These are phyloP conservation scores for Drosophila tanythrix DNA, from an alignment of 2,888 invertebrate genomes.

Conservation along the genomic window DNA sequence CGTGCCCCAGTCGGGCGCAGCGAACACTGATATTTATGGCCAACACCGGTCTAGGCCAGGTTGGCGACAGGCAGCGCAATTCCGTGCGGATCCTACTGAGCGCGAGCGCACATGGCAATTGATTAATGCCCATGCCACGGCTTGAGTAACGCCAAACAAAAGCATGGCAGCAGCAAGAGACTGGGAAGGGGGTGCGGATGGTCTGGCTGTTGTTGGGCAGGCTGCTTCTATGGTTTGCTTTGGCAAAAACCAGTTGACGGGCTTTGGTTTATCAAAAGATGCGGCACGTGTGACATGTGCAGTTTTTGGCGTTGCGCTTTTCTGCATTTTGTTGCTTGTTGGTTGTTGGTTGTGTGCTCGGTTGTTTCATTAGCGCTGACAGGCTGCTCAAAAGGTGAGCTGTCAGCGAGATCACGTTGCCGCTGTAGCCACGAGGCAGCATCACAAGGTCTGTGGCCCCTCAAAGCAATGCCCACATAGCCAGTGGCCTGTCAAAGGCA, in stretches of 20 bases:
- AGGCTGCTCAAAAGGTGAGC: constrained; percentile 63
- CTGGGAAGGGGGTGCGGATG: neutral
- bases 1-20: constrained; percentile 13
- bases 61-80: constrained; percentile 8
- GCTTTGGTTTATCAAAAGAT: constrained; percentile 46
- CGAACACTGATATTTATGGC: constrained; percentile 59
- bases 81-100: constrained; percentile 39
- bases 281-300: constrained; percentile 63
- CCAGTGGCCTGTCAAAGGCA: constrained; percentile 37
- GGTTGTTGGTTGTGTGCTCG: constrained; percentile 14
- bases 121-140: constrained; percentile 67
- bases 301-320: constrained; percentile 31
- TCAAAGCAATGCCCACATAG: constrained; percentile 32
- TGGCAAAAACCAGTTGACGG: constrained; percentile 38
- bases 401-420: constrained; percentile 11
- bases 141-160: constrained; percentile 39
- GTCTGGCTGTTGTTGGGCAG: neutral
- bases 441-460: constrained; percentile 14
- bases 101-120: constrained; percentile 55
- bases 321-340: constrained; percentile 12
- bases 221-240: constrained; percentile 19
- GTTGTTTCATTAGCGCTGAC: constrained; percentile 72
- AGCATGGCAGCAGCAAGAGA: constrained; percentile 10
- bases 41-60: constrained; percentile 22
- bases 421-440: constrained; percentile 3